phyloP scores from a whole-genome alignment of 2,113 vertebrate genomes.

The Mellivora capensis region DNA sequence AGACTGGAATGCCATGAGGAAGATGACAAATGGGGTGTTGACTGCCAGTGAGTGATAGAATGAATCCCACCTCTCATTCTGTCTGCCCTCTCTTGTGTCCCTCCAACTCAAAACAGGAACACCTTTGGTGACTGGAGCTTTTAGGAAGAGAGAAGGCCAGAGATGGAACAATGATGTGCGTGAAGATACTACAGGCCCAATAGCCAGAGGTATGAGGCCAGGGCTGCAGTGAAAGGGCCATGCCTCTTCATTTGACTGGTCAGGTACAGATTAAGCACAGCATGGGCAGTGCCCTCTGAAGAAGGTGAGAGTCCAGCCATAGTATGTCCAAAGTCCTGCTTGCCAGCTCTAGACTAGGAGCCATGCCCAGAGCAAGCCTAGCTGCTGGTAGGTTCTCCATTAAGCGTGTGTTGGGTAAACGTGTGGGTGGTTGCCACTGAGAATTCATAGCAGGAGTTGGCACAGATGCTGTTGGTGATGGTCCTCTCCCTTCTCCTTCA shows the following conservation, averaged over 20 bases:
- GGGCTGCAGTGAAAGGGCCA: background rate
- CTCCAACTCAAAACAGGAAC: background rate
- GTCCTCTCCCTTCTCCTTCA: too few species aligned
- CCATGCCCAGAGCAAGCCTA: background rate
- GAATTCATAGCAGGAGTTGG: accelerated
- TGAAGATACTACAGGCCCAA: background rate
- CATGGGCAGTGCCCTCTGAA: background rate
- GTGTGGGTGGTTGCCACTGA: background rate
- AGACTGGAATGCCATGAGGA: too few species aligned
- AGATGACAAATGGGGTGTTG: accelerated
- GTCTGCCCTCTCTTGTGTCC: background rate
- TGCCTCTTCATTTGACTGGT: background rate
- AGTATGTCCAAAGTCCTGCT: background rate
- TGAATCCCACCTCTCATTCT: background rate
- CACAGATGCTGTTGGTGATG: background rate
- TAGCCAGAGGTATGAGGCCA: background rate
- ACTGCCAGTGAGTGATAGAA: background rate
- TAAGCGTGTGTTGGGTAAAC: accelerated
- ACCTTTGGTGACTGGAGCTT: background rate
- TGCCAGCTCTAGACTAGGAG: background rate
- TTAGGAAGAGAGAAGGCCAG: background rate
- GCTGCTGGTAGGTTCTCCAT: background rate
- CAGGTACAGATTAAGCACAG: background rate
- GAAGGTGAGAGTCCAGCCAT: background rate
- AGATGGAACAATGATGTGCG: too few species aligned